phyloP scores from a whole-genome alignment of 1,140 invertebrate species.

The Chironomus tepperi region DNA sequence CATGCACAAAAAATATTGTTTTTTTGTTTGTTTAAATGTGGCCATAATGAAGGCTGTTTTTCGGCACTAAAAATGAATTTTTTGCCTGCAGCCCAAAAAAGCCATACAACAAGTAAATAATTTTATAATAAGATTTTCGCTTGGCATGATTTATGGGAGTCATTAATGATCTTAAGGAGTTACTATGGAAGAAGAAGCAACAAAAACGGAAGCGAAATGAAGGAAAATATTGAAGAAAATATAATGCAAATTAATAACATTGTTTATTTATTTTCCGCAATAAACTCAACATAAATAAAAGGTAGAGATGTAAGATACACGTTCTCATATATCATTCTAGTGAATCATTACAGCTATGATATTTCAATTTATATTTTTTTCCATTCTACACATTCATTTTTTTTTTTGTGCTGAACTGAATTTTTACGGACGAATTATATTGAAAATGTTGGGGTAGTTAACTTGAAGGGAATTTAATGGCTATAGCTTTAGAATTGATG shows the following conservation, averaged over 20 bases:
- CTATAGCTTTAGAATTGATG: too few relatives aligned
- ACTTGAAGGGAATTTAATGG: too few relatives aligned
- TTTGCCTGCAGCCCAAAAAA: background rate
- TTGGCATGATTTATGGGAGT: background rate
- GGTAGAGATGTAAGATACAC: too few relatives aligned
- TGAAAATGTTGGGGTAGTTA: too few relatives aligned
- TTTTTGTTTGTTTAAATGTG: background rate
- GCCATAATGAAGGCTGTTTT: background rate
- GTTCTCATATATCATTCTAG: too few relatives aligned
- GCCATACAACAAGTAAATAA: background rate
- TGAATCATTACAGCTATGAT: too few relatives aligned
- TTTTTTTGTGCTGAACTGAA: too few relatives aligned
- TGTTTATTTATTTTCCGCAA: background rate
- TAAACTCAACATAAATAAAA: too few relatives aligned
- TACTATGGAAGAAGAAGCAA: background rate
- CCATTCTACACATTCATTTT: too few relatives aligned
- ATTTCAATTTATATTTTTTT: too few relatives aligned
- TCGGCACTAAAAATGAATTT: background rate
- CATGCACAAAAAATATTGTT: background rate
- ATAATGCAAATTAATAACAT: slow-evolving; percentile 14
- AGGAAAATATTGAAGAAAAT: background rate
- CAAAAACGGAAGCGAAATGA: background rate
- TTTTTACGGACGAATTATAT: too few relatives aligned
- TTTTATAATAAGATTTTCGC: background rate
- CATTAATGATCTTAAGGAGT: background rate